Evolutionary conservation across 2,797 vertebrate species (phyloP), one percentile per base, ranked within the genome.

Genomic region (Urocyon cinereoargenteus): DNA sequence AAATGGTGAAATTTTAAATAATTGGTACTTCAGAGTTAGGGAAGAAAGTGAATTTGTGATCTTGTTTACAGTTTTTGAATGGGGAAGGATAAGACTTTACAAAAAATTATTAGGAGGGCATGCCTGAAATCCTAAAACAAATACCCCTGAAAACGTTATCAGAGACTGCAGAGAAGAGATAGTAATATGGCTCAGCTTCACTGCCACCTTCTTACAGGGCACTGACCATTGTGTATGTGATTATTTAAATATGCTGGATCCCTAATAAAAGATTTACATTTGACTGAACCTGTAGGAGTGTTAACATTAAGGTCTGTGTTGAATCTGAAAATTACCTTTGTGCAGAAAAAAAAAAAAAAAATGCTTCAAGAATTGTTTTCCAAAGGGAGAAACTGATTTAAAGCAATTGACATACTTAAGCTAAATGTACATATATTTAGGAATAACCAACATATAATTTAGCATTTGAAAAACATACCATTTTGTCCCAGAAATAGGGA

Each of bases 261-360:
- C 1, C 10, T 61, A 51, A 49, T 15, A 53, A 81, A 28, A 84
- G 8, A 61, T 55, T 92, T 94, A 94, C 94, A 91, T 40, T 51
- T 75, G 9, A 88, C 45, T 16, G 24, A 82, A 15, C 1, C 55
- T 83, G 16, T 5, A 19, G 24, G 5, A 78, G 75, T 51, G 19
- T 45, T 66, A 82, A n/a, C 86, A 82, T 70, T 61, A 86, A 90
- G 31, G 22, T 13, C 28, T 28, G 16, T 2, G 5, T 36, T 70
- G 61, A 93, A 70, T 92, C 53, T 91, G 36, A 94, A 92, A 36
- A 85, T 77, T 82, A 82, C 6, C 22, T 92, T 75, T 93, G 28
- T 68, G 10, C 24, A 36, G 31, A 12, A 81, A 86, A 86, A 79
- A 12, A 81, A 86, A 86, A 79, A 14, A 53, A 84, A 84, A 75